These are phyloP conservation scores for Aspidapion aeneum DNA, from an alignment of 2,888 invertebrate species.

Conservation along the genomic window DNA sequence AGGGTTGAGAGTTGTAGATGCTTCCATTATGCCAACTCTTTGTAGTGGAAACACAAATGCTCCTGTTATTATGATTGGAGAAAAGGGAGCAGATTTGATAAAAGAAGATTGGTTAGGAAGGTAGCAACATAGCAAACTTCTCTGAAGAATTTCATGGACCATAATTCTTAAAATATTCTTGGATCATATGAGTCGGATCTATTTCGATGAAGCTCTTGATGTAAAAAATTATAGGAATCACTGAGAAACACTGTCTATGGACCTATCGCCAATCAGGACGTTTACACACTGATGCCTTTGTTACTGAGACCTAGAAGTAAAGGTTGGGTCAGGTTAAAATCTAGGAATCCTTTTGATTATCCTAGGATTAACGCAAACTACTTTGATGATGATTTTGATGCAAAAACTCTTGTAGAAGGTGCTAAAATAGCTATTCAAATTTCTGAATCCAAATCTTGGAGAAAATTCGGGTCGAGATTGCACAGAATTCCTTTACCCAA, in stretches of 20 bases:
- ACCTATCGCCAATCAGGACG: slow-evolving; percentile 74
- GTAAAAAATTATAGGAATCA: too few species aligned
- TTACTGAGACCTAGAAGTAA: slow-evolving; percentile 74
- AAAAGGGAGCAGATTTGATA: slow-evolving; percentile 82
- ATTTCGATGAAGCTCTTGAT: neutral
- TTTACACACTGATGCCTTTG: slow-evolving; percentile 86
- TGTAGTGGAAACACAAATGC: slow-evolving; percentile 89
- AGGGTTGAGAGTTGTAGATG: slow-evolving; percentile 79
- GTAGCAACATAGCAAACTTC: slow-evolving; percentile 2
- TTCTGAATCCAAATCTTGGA: slow-evolving; percentile 72
- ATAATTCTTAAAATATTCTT: too few species aligned
- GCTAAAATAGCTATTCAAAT: slow-evolving; percentile 71
- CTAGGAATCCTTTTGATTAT: slow-evolving; percentile 80
- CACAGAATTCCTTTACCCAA: slow-evolving; percentile 76
- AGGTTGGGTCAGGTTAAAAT: slow-evolving; percentile 71
- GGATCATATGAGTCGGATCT: neutral
- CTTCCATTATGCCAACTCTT: slow-evolving; percentile 86
- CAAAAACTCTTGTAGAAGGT: slow-evolving; percentile 79
- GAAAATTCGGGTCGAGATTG: slow-evolving; percentile 56
- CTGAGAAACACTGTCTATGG: slow-evolving; percentile 67
- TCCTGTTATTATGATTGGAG: slow-evolving; percentile 88
- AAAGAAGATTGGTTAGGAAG: slow-evolving; percentile 72
- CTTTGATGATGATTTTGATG: slow-evolving; percentile 75
- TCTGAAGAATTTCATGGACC: too few species aligned
- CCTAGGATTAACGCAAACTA: slow-evolving; percentile 93